Conservation (phyloP, 2,797 vertebrate species). For the Tiaroga cobitis region DNA sequence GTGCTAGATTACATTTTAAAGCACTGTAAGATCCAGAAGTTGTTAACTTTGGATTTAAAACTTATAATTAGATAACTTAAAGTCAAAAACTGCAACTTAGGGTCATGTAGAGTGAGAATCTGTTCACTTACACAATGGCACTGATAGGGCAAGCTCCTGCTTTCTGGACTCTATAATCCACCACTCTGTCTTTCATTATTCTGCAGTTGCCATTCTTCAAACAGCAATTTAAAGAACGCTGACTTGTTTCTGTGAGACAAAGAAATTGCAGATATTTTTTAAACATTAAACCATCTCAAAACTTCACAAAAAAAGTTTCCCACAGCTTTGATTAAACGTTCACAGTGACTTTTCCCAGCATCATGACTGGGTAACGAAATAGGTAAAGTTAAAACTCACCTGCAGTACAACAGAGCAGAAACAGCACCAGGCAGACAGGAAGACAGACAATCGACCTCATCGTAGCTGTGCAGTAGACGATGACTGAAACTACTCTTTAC, state of each 20-base stretch:
- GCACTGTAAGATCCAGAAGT: background rate
- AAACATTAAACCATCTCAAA: background rate
- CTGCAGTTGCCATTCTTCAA: background rate
- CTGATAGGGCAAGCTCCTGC: constrained; percentile 49
- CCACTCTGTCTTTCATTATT: background rate
- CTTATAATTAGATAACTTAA: background rate
- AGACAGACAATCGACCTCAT: constrained; percentile 38
- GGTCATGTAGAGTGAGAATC: background rate
- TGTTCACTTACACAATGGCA: constrained; percentile 40
- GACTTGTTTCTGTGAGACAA: constrained; percentile 11
- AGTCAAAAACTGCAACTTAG: background rate
- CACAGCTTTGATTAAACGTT: background rate
- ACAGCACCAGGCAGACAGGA: background rate
- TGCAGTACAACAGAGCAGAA: constrained; percentile 10
- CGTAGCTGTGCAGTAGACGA: background rate
- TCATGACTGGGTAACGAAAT: background rate
- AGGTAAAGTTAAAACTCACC: constrained; percentile 27
- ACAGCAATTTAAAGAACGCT: constrained; percentile 11
- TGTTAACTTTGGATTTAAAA: background rate
- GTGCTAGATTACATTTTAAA: background rate
- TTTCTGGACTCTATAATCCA: constrained; percentile 36
- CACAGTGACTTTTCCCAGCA: background rate
- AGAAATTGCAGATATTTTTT: background rate
- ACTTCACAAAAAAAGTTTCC: background rate
- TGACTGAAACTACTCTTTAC: constrained; percentile 22